Conservation (phyloP, 2,113 vertebrate species). For the Ictalurus punctatus region DNA sequence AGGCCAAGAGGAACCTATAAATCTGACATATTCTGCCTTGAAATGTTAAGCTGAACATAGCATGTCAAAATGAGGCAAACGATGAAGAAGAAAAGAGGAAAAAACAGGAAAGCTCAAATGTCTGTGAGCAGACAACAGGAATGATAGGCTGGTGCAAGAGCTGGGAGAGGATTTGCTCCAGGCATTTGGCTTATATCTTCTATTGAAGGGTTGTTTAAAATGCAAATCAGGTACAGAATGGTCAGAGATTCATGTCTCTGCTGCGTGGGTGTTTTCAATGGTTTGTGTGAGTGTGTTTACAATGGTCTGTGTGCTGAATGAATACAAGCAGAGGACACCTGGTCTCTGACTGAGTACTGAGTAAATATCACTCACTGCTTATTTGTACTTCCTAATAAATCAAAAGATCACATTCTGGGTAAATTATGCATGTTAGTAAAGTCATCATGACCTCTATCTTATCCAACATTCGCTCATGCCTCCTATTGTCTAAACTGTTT, state of each 20-base stretch:
- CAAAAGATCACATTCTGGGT: constrained; percentile 16
- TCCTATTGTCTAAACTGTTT: not conserved
- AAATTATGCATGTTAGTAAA: constrained; percentile 36
- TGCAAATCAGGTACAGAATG: constrained; percentile 53
- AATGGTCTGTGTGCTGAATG: constrained; percentile 22
- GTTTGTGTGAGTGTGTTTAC: constrained; percentile 29
- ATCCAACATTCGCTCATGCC: not conserved
- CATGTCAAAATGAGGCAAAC: constrained; percentile 50
- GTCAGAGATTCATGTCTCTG: constrained; percentile 7
- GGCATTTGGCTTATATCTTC: not conserved
- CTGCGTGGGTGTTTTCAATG: constrained; percentile 20
- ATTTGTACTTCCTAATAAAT: constrained; percentile 34
- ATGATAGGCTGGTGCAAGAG: constrained; percentile 51
- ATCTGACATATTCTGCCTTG: constrained; percentile 66
- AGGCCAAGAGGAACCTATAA: constrained; percentile 53
- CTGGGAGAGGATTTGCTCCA: not conserved
- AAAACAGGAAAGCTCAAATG: constrained; percentile 38
- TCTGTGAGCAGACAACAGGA: constrained; percentile 54
- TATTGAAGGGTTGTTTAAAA: constrained; percentile 56
- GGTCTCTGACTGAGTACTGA: constrained; percentile 18
- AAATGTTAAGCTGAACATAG: constrained; percentile 67
- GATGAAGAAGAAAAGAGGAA: constrained; percentile 47
- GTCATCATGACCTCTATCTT: constrained; percentile 11
- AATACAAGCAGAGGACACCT: constrained; percentile 18
- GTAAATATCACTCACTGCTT: constrained; percentile 39